Base-by-base conservation (phyloP, 2,797 vertebrate species). In the Enteromius treurensis region DNA sequence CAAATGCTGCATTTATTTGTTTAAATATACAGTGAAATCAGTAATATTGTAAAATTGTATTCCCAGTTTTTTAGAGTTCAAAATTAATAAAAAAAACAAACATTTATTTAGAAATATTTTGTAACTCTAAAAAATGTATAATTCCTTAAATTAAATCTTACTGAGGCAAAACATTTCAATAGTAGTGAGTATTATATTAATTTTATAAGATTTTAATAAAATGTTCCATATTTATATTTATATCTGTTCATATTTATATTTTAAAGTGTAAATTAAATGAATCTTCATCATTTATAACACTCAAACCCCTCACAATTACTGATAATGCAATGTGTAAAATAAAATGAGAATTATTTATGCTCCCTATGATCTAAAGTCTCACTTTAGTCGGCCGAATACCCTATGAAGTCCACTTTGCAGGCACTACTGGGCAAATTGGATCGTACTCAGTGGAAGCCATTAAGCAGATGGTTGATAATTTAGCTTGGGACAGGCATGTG, bases 381-480 rank as follows among this genome's bases (percentile, higher is more conserved):
- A n/a, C 29, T n/a, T 34, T 64, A 64, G 23, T 32, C 7, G 3
- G 26, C 62, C 14, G 6, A 17, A 40, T 34, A 21, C 65, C 17
- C 65, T 40, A n/a, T 68, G 7, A 68, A 68, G 62, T 64, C 26
- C 62, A 64, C 62, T 40, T 37, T 37, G 19, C 32, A 19, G 17
- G 32, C 34, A 37, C 8, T 21, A 21, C 5, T n/a, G 9, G 32
- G 1, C 19, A 40, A 68, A 37, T 10, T 76, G 51, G n/a, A 40
- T 55, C 2, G n/a, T 23, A 23, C 81, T 70, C 79, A 65, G 87
- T 81, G 17, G 29, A n/a, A 21, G 47, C 51, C 78, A 80, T 34
- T 3, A 69, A 85, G 77, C 85, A 89, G 88, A 90, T 79, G 89
- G 82, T 68, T 53, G 42, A 58, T 75, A 14, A 83, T 74, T 79